A percentile compares a stretch with the other conserved stretches of the same genome.
Evolutionary conservation across 2,888 invertebrate genomes (phyloP).

Genomic region (Ectemnius cavifrons): DNA sequence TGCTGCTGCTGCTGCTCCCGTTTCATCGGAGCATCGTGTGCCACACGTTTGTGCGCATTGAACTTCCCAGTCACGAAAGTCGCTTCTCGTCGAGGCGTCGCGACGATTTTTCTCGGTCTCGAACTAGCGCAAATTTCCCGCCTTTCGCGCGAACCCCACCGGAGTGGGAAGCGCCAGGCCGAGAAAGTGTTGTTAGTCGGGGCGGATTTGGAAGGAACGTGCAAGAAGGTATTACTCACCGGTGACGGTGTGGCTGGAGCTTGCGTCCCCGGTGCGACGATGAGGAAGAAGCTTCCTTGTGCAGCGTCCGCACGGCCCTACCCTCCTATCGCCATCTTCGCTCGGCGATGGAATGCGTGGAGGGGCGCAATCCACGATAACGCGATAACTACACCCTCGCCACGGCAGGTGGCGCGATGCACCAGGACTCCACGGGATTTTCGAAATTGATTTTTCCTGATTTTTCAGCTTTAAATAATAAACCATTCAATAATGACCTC

Average conservation of each 20-base stretch:
- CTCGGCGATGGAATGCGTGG: constrained; percentile 55
- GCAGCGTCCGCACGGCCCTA: constrained; percentile 67
- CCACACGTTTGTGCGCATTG: constrained; percentile 75
- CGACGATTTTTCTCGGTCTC: constrained; percentile 41
- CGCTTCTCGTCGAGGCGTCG: constrained; percentile 37
- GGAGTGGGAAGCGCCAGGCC: background rate
- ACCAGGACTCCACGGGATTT: background rate
- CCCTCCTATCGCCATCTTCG: constrained; percentile 75
- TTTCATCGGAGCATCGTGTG: constrained; percentile 46
- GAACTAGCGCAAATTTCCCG: constrained; percentile 41
- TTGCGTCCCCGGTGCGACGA: constrained; percentile 42
- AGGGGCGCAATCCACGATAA: constrained; percentile 35
- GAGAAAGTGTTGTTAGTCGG: constrained; percentile 1
- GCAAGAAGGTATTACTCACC: constrained; percentile 45
- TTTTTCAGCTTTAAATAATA: background rate
- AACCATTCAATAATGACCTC: no score
- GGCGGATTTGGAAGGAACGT: background rate
- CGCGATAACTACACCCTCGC: constrained; percentile 15
- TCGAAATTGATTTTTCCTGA: background rate
- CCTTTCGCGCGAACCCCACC: constrained; percentile 11
- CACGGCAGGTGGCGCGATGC: constrained; percentile 49
- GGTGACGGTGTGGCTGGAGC: constrained; percentile 16
- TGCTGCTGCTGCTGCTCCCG: no score
- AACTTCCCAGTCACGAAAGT: constrained; percentile 69
- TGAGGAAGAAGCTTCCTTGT: constrained; percentile 60